These are phyloP conservation scores for Battus philenor DNA, from an alignment of 1,140 invertebrate genomes.

Conservation along the genomic window DNA sequence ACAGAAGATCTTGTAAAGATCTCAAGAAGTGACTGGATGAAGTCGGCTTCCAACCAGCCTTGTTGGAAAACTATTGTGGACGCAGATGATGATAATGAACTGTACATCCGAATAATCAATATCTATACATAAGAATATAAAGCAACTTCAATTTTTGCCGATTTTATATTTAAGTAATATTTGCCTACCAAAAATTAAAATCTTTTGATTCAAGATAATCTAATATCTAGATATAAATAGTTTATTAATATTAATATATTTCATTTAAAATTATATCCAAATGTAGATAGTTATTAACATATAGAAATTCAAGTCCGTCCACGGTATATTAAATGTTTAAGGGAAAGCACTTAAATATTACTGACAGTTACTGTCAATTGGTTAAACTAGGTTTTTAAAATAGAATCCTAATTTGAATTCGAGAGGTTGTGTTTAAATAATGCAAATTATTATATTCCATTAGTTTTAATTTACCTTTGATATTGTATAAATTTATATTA, in stretches of 20 bases:
- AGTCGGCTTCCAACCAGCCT: too few species aligned
- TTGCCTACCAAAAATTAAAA: constrained; percentile 1
- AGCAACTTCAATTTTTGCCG: too few species aligned
- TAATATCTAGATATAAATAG: too few species aligned
- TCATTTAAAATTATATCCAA: constrained; percentile 43
- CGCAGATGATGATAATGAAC: too few species aligned
- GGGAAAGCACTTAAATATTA: constrained; percentile 14
- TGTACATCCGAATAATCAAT: too few species aligned
- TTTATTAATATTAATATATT: constrained; percentile 5
- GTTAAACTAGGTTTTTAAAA: constrained; percentile 7
- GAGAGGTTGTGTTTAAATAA: constrained; percentile 57
- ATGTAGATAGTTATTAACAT: constrained; percentile 45
- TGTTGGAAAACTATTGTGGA: too few species aligned
- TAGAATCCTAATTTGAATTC: constrained; percentile 25
- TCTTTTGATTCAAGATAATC: neutral
- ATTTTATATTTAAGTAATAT: neutral
- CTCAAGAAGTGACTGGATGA: too few species aligned
- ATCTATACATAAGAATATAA: too few species aligned
- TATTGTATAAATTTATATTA: constrained; percentile 17
- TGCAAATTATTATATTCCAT: constrained; percentile 45
- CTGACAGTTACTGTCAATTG: neutral
- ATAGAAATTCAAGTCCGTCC: constrained; percentile 40
- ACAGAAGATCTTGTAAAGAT: too few species aligned
- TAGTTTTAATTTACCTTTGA: constrained; percentile 19
- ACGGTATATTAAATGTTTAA: constrained; percentile 23